Conservation (phyloP, 2,113 vertebrate genomes). For the Etia nguti region DNA sequence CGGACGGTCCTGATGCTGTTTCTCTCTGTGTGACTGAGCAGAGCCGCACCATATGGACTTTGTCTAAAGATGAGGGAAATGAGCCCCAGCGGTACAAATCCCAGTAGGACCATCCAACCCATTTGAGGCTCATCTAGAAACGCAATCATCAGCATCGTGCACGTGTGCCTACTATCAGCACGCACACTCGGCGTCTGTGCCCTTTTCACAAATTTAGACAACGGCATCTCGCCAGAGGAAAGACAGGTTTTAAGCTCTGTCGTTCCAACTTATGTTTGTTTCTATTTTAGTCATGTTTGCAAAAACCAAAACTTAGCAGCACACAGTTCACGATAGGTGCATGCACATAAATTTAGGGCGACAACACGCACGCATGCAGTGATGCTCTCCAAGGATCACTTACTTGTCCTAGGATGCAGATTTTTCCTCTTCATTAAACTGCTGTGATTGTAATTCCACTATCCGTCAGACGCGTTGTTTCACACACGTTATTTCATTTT, state of each 20-base stretch:
- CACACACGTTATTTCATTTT: background rate
- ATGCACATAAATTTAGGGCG: background rate
- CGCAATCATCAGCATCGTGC: slow-evolving; percentile 40
- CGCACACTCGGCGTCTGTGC: background rate
- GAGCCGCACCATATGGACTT: slow-evolving; percentile 57
- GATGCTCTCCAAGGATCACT: slow-evolving; percentile 9
- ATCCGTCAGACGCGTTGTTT: background rate
- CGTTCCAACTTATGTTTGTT: background rate
- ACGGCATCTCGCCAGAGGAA: background rate
- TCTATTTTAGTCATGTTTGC: background rate
- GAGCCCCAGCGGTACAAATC: slow-evolving; percentile 51
- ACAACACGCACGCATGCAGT: background rate
- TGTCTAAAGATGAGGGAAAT: slow-evolving; percentile 54
- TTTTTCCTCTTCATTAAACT: slow-evolving; percentile 61
- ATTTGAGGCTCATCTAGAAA: slow-evolving; percentile 28
- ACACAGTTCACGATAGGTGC: background rate
- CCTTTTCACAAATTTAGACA: background rate
- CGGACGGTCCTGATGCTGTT: slow-evolving; percentile 6
- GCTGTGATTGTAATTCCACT: slow-evolving; percentile 44
- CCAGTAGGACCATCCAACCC: slow-evolving; percentile 40
- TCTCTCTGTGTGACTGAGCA: slow-evolving; percentile 36
- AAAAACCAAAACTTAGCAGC: slow-evolving; percentile 1
- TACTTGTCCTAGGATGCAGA: slow-evolving; percentile 32
- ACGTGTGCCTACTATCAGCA: background rate
- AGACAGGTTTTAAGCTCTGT: background rate